Percentiles rank a stretch among this genome's conserved stretches.
These are phyloP conservation scores for Myotis yumanensis DNA, from an alignment of 2,113 vertebrate genomes.

Conservation along the genomic window DNA sequence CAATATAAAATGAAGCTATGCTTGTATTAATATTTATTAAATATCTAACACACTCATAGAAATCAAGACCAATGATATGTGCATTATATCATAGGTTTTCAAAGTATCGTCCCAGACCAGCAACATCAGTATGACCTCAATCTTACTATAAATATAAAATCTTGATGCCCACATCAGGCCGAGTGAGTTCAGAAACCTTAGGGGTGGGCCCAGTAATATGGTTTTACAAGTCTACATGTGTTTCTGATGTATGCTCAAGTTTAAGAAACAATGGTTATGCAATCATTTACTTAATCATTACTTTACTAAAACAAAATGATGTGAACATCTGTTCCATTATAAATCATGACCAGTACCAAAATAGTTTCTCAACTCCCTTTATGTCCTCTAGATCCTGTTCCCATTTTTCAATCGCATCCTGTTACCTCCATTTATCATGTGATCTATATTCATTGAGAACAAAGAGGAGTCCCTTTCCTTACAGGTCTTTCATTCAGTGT, in stretches of 20 bases:
- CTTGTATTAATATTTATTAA: not conserved
- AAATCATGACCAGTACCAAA: not conserved
- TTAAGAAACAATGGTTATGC: not conserved
- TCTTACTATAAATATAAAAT: not conserved
- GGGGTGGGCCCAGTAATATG: not conserved
- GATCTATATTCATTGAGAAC: not conserved
- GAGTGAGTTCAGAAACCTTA: not conserved
- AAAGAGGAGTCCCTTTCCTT: not conserved
- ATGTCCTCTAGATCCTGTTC: not conserved
- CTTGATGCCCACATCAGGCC: not conserved
- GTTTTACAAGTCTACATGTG: not conserved
- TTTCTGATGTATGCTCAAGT: not conserved
- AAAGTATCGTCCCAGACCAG: not conserved
- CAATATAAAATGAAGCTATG: not conserved
- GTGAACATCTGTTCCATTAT: not conserved
- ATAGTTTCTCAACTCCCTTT: not conserved
- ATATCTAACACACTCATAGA: not conserved
- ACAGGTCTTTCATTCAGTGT: not conserved
- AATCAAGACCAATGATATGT: not conserved
- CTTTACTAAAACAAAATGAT: not conserved
- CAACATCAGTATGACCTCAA: not conserved
- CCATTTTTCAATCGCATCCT: not conserved
- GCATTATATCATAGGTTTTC: not conserved
- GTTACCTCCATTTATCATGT: not conserved
- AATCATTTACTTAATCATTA: not conserved